Conservation (phyloP, 2,113 vertebrate species). For the Nothoprocta pentlandii region DNA sequence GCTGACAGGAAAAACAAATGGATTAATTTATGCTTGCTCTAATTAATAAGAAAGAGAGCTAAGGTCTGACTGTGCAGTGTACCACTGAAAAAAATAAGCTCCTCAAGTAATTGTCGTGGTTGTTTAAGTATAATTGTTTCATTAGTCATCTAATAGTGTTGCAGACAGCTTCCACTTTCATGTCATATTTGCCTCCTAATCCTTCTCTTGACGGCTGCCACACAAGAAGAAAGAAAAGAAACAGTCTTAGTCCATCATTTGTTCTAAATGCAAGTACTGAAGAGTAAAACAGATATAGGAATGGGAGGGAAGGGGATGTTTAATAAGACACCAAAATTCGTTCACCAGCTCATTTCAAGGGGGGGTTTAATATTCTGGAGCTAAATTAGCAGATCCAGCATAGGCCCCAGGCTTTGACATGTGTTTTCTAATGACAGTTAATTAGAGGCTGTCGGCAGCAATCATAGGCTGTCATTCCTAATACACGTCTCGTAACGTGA, state of each 20-base stretch:
- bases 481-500: constrained; percentile 78
- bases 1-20: neutral
- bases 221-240: constrained; percentile 14
- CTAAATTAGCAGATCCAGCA: constrained; percentile 76
- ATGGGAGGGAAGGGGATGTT: constrained; percentile 42
- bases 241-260: constrained; percentile 54
- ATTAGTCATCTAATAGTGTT: constrained; percentile 71
- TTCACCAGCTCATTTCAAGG: constrained; percentile 71
- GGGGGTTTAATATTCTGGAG: constrained; percentile 77
- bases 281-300: constrained; percentile 8
- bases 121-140: constrained; percentile 73
- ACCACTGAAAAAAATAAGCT: constrained; percentile 43
- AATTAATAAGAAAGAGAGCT: constrained; percentile 65
- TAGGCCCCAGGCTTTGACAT: constrained; percentile 85
- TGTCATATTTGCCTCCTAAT: constrained; percentile 38
- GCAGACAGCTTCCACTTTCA: constrained; percentile 69
- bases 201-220: constrained; percentile 50
- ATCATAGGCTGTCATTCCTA: constrained; percentile 87
- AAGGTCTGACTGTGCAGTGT: neutral
- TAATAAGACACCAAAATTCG: constrained; percentile 76
- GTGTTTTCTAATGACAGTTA: constrained; percentile 95
- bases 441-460: constrained; percentile 92
- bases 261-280: constrained; percentile 15
- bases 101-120: constrained; percentile 54
- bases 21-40: constrained; percentile 57